Conservation (phyloP, 2,113 vertebrate genomes). For the Aphyosemion australe region DNA sequence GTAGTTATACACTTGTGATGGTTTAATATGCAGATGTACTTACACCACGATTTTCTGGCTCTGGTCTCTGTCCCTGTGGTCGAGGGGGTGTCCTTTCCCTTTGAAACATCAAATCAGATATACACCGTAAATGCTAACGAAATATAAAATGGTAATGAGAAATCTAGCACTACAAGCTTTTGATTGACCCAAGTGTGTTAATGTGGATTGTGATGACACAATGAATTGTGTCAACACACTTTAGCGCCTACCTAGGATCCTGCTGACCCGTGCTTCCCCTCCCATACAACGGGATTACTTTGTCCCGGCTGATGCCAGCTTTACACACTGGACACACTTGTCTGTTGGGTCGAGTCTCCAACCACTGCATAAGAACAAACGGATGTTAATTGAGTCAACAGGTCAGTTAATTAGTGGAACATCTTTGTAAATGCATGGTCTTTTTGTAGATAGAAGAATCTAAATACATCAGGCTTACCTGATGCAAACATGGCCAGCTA, state of each 20-base stretch:
- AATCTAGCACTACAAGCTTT: not conserved
- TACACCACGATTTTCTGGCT: slow-evolving; percentile 97
- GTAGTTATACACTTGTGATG: not conserved
- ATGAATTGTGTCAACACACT: not conserved
- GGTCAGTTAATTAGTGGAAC: not conserved
- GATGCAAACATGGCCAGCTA: slow-evolving; percentile 98
- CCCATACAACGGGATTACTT: slow-evolving; percentile 97
- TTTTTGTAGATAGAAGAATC: too few relatives aligned
- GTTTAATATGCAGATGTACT: slow-evolving; percentile 60
- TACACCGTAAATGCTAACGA: not conserved
- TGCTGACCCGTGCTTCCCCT: slow-evolving; percentile 96
- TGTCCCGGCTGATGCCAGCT: slow-evolving; percentile 97
- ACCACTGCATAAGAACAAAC: slow-evolving; percentile 81
- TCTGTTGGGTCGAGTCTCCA: slow-evolving; percentile 95
- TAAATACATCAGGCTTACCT: slow-evolving; percentile 82
- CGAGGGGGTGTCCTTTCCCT: slow-evolving; percentile 98
- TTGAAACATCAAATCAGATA: slow-evolving; percentile 34
- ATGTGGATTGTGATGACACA: too few relatives aligned
- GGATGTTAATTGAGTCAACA: not conserved
- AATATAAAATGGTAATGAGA: too few relatives aligned
- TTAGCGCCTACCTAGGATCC: slow-evolving; percentile 88
- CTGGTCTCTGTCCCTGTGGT: slow-evolving; percentile 96
- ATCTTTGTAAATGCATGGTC: too few relatives aligned
- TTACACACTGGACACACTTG: slow-evolving; percentile 99
- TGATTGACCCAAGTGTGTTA: too few relatives aligned